Conservation (phyloP, 2,888 invertebrate genomes). For the Germaria angustata region DNA sequence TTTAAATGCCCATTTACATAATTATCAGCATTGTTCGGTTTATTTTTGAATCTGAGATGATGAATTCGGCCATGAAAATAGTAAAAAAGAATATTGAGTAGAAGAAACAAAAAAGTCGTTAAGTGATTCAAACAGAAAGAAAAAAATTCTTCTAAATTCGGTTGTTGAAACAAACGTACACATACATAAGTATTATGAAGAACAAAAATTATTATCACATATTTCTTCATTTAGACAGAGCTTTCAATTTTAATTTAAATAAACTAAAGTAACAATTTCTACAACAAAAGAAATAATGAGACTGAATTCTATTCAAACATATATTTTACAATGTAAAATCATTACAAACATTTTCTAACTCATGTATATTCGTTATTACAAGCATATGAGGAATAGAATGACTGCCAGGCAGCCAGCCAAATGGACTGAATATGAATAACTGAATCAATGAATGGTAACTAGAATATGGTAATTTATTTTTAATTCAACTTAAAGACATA, state of each 20-base stretch:
- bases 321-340: slow-evolving; percentile 2
- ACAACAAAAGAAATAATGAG: too few species aligned
- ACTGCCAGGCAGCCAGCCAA: not conserved
- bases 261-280: slow-evolving; percentile 37
- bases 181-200: slow-evolving; percentile 16
- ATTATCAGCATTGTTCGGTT: slow-evolving; percentile 42
- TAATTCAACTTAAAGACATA: not conserved
- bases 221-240: slow-evolving; percentile 56
- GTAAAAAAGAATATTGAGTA: not conserved
- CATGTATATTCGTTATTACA: slow-evolving; percentile 11
- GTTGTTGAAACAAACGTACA: slow-evolving; percentile 37
- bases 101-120: slow-evolving; percentile 17
- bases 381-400: not conserved
- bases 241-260: slow-evolving; percentile 54
- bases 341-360: slow-evolving; percentile 37
- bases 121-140: slow-evolving; percentile 23
- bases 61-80: slow-evolving; percentile 53
- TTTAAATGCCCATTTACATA: slow-evolving; percentile 40
- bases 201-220: slow-evolving; percentile 33
- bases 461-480: slow-evolving; percentile 29
- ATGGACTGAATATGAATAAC: slow-evolving; percentile 7
- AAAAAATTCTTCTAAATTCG: slow-evolving; percentile 43
- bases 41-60: slow-evolving; percentile 25
- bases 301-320: not conserved
- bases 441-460: slow-evolving; percentile 28